Conservation (phyloP, 2,797 vertebrate species). For the Manis crassicaudata region DNA sequence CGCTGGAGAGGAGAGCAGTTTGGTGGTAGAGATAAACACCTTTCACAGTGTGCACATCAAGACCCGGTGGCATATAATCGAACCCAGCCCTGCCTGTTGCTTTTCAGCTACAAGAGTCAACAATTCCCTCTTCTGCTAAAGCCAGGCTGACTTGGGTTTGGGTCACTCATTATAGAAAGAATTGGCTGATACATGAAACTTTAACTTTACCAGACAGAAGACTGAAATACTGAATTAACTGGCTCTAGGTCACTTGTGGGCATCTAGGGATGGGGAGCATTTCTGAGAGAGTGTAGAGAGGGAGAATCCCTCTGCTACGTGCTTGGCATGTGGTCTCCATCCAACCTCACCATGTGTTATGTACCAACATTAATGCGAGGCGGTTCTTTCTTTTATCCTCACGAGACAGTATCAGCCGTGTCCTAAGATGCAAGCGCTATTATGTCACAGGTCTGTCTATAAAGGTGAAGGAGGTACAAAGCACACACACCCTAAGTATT, state of each 20-base stretch:
- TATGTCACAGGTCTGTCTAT: background rate
- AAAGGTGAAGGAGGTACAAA: background rate
- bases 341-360: background rate
- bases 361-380: background rate
- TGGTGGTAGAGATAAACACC: background rate
- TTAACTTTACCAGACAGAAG: background rate
- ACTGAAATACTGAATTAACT: background rate
- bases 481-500: background rate
- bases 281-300: background rate
- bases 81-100: background rate
- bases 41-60: fast-evolving
- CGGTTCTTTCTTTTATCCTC: background rate
- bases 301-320: background rate
- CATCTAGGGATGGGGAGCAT: background rate
- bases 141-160: background rate
- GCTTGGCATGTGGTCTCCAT: background rate
- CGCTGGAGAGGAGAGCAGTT: fast-evolving
- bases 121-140: background rate
- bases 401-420: background rate
- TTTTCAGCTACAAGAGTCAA: background rate
- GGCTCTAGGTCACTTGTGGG: background rate
- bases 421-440: background rate
- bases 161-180: background rate
- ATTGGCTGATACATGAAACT: background rate
- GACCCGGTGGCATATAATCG: fast-evolving